Evolutionary conservation across 2,113 vertebrate species (phyloP), one percentile per base, ranked within the genome.

Genomic region (Podarcis muralis): DNA sequence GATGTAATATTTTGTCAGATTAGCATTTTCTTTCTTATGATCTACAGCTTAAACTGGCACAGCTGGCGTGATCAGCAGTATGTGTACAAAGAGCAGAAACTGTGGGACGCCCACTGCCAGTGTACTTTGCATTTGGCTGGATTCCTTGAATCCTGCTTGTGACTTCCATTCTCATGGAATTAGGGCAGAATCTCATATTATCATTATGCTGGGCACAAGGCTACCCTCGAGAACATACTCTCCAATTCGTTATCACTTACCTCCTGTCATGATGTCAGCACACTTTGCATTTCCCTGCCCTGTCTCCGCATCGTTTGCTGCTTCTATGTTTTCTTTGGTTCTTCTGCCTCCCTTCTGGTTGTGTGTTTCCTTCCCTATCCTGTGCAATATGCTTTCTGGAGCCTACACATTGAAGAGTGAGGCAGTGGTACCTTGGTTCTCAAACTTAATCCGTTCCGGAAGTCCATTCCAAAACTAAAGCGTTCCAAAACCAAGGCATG

Each of bases 121-220:
- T 30, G n/a, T 7, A 15, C 3, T 66, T 5, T 15, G 1, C 2
- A 15, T 90, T 69, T 68, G 62, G 12, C 59, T 72, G 3, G 37
- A 35, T 91, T 87, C 2, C 30, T 30, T 66, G 72, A 77, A 87
- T 88, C 18, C 16, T 2, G 0, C 20, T 62, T 40, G 76, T 0
- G 0, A 88, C 72, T n/a, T 69, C 53, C 53, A 84, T 72, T 86
- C 57, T 65, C 89, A 89, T 76, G 25, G 81, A 81, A 85, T 87
- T 85, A 75, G 32, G 74, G 71, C 71, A 27, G 35, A 84, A 74
- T 57, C 30, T 15, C 20, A 27, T 48, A 2, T 48, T 48, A 48
- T 48, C 2, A 48, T 30, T 83, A 48, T 43, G 15, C 15, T n/a
- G 6, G 12, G 40, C 32, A 53, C 25, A 30, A 43, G 43, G 37